phyloP scores from a whole-genome alignment of 2,113 vertebrate species.

The Corydoras sp. region DNA sequence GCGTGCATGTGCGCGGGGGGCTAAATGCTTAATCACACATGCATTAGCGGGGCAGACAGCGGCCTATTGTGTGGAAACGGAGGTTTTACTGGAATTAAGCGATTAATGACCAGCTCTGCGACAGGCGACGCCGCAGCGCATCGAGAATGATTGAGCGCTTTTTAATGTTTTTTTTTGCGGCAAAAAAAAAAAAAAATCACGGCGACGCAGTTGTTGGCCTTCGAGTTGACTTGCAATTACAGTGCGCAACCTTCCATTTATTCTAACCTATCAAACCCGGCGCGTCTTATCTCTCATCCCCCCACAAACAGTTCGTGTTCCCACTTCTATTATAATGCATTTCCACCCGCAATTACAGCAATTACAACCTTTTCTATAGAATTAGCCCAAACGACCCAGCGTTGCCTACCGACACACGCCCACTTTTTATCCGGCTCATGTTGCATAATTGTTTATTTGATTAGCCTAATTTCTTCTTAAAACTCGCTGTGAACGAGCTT shows the following conservation, averaged over 20 bases:
- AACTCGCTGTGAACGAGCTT: not conserved
- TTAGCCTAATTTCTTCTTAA: not conserved
- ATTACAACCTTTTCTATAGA: not conserved
- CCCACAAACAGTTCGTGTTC: not conserved
- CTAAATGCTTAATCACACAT: constrained; percentile 84
- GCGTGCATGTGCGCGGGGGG: constrained; percentile 69
- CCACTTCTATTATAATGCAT: not conserved
- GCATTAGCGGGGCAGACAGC: constrained; percentile 84
- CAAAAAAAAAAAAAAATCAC: constrained; percentile 32
- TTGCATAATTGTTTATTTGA: constrained; percentile 5
- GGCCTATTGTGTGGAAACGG: constrained; percentile 84
- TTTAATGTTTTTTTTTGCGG: constrained; percentile 68
- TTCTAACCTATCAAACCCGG: constrained; percentile 52
- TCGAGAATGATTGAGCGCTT: constrained; percentile 84
- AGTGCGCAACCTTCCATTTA: constrained; percentile 62
- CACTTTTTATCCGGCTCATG: constrained; percentile 9
- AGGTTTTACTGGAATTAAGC: constrained; percentile 96
- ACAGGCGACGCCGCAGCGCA: constrained; percentile 82
- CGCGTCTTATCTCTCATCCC: not conserved
- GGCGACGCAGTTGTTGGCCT: constrained; percentile 43
- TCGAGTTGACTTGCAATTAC: constrained; percentile 61
- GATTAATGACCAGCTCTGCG: constrained; percentile 92
- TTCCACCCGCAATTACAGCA: constrained; percentile 16
- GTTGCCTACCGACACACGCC: not conserved
- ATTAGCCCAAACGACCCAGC: not conserved